Evolutionary conservation across 2,113 vertebrate genomes (phyloP).

Genomic region (Xyrauchen texanus): DNA sequence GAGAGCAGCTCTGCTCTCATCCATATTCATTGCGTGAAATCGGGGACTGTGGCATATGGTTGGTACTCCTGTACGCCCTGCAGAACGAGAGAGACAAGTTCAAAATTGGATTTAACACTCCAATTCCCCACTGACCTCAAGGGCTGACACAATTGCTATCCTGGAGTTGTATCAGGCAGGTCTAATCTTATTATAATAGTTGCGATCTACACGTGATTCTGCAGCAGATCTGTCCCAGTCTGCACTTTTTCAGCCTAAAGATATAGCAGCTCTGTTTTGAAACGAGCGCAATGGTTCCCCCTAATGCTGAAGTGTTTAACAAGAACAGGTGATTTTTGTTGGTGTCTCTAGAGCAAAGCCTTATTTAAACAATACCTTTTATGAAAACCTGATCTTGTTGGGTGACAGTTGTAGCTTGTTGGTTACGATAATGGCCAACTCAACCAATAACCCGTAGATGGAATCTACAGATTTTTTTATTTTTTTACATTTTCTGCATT

Average conservation of each 20-base stretch:
- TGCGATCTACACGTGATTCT: conserved; percentile 3
- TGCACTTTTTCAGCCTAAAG: conserved; percentile 21
- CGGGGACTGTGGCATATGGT: conserved; percentile 77
- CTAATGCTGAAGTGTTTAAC: not conserved
- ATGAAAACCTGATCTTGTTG: not conserved
- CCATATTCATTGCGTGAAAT: conserved; percentile 77
- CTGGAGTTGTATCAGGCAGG: conserved; percentile 57
- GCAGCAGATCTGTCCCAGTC: conserved; percentile 10
- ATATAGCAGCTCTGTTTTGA: not conserved
- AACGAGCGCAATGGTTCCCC: not conserved
- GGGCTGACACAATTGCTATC: conserved; percentile 74
- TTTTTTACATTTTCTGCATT: too few relatives aligned
- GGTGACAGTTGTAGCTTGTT: too few relatives aligned
- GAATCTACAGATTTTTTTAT: too few relatives aligned
- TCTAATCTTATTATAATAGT: conserved; percentile 28
- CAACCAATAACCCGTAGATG: too few relatives aligned
- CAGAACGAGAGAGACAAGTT: conserved; percentile 71
- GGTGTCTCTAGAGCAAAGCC: not conserved
- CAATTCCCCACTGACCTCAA: conserved; percentile 74
- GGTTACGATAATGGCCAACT: too few relatives aligned
- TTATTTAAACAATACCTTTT: not conserved
- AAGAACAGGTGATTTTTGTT: not conserved
- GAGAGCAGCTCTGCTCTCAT: conserved; percentile 67
- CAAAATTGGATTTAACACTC: conserved; percentile 79
- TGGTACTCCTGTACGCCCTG: conserved; percentile 63